Base-by-base conservation (phyloP, 2,888 invertebrate species). In the Chloroclystis v-ata region DNA sequence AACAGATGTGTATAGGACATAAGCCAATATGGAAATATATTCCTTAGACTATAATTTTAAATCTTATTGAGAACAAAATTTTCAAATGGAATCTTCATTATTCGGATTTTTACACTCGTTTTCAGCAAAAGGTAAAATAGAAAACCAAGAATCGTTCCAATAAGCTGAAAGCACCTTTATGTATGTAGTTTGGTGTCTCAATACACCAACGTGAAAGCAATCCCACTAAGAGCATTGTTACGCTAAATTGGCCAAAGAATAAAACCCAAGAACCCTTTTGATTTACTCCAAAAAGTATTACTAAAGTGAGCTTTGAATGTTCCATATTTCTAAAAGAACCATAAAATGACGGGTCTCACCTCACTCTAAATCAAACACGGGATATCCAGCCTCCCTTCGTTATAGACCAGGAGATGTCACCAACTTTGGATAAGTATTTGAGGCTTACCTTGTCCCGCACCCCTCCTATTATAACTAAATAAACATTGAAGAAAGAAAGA, bases 381-480 rank as follows among this genome's bases (percentile, higher is more conserved):
- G 83, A 84, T 83, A 84, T 84, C 82, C 78, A 76, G 69, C 75
- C 75, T 67, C 76, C 78, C 78, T 75, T 75, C 78, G 81, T 82
- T 80, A 82, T 85, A n/a, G n/a, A n/a, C n/a, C n/a, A n/a, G n/a
- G n/a, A n/a, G n/a, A n/a, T n/a, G n/a, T n/a, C n/a, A n/a, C n/a
- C n/a, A n/a, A n/a, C n/a, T n/a, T n/a, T n/a, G n/a, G n/a, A n/a
- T n/a, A n/a, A n/a, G n/a, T n/a, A n/a, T n/a, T n/a, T n/a, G n/a
- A n/a, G n/a, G n/a, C n/a, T n/a, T n/a, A n/a, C n/a, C n/a, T n/a
- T n/a, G n/a, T n/a, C n/a, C n/a, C n/a, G n/a, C n/a, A n/a, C n/a
- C n/a, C n/a, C n/a, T n/a, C n/a, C n/a, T n/a, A n/a, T n/a, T n/a
- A n/a, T n/a, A n/a, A n/a, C n/a, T n/a, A n/a, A n/a, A n/a, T n/a